Conservation (phyloP, 1,140 invertebrate species). For the Laupala kohalensis region DNA sequence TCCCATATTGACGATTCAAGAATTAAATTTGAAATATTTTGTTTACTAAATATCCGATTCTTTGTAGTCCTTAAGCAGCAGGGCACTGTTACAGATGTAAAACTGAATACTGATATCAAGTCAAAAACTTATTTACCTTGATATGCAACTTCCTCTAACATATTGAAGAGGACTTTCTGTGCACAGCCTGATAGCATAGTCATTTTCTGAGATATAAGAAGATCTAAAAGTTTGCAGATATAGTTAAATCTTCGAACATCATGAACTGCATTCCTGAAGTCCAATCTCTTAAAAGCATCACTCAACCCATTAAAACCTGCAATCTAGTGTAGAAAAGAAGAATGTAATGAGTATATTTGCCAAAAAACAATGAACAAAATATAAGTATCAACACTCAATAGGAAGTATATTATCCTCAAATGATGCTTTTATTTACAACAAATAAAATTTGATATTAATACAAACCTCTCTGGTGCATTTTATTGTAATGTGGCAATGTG, state of each 20-base stretch:
- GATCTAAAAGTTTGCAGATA: constrained; percentile 80
- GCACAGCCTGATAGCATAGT: constrained; percentile 79
- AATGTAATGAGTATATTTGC: background rate
- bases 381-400: background rate
- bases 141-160: constrained; percentile 85
- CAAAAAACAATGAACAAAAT: no score
- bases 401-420: background rate
- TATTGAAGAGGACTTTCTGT: constrained; percentile 81
- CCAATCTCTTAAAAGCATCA: constrained; percentile 85
- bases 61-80: no score
- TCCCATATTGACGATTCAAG: no score
- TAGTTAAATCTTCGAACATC: constrained; percentile 93
- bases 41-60: no score
- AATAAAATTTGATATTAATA: constrained; percentile 14
- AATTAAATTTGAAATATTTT: no score
- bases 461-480: constrained; percentile 80
- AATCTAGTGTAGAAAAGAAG: constrained; percentile 49
- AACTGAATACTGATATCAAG: no score
- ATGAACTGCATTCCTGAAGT: constrained; percentile 85
- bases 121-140: no score
- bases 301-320: constrained; percentile 89
- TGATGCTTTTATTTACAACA: background rate
- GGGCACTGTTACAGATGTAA: no score
- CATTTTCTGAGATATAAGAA: constrained; percentile 75
- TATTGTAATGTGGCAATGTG: constrained; percentile 83